Conservation (phyloP, 2,888 invertebrate species). For the Cataglyphis albicans region DNA sequence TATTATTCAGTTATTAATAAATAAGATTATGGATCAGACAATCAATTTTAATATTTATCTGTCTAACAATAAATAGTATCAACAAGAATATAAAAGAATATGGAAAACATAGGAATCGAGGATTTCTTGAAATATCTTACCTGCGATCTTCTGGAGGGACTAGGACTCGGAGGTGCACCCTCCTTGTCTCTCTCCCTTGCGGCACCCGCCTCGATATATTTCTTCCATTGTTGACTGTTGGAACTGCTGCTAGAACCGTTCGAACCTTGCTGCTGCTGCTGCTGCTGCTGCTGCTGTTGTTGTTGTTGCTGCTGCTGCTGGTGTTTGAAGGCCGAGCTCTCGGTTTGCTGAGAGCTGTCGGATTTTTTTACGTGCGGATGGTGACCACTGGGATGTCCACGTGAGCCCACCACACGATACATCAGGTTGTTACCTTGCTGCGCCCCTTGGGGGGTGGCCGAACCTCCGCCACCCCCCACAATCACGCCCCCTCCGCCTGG, state of each 20-base stretch:
- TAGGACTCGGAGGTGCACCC: conserved; percentile 83
- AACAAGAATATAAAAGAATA: not conserved
- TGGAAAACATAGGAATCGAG: not conserved
- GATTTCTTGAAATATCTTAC: conserved; percentile 61
- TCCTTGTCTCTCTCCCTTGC: conserved; percentile 84
- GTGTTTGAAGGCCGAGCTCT: conserved; percentile 86
- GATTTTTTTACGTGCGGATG: conserved; percentile 85
- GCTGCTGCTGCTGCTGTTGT: conserved; percentile 71
- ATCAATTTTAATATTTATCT: not conserved
- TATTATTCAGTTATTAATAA: not conserved
- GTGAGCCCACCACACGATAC: conserved; percentile 83
- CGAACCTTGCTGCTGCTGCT: conserved; percentile 76
- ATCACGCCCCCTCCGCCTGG: conserved; percentile 83
- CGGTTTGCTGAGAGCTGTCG: conserved; percentile 87
- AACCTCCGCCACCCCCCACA: conserved; percentile 85
- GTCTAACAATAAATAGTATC: not conserved
- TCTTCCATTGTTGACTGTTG: conserved; percentile 86
- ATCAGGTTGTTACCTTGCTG: conserved; percentile 82
- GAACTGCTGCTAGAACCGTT: conserved; percentile 80
- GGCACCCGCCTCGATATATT: conserved; percentile 86
- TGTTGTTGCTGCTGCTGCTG: conserved; percentile 77
- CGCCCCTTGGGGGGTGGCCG: conserved; percentile 85
- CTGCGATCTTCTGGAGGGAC: conserved; percentile 84
- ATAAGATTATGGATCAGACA: not conserved
- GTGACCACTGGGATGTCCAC: conserved; percentile 80